phyloP scores from a whole-genome alignment of 2,888 invertebrate species.

The Argyresthia goedartella region DNA sequence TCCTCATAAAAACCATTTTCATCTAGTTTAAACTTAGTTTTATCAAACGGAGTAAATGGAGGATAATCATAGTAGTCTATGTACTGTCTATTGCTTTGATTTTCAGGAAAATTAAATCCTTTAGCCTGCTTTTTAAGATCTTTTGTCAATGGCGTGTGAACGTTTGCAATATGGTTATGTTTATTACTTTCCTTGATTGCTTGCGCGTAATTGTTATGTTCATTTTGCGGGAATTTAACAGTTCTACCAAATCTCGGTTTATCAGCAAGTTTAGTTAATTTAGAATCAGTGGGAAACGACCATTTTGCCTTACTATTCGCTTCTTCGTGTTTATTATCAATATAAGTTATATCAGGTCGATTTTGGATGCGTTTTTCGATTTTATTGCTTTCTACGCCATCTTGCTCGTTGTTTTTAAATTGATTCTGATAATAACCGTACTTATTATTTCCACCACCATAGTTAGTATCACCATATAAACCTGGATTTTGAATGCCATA shows the following conservation, averaged over 20 bases:
- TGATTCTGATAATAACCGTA: slow-evolving; percentile 6
- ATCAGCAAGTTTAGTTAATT: slow-evolving; percentile 3
- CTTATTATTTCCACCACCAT: slow-evolving; percentile 1
- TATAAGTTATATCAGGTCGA: slow-evolving; percentile 21
- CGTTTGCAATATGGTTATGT: neutral
- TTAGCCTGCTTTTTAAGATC: slow-evolving; percentile 10
- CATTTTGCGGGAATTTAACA: slow-evolving; percentile 21
- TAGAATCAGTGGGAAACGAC: slow-evolving; percentile 31
- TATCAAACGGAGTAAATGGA: slow-evolving; percentile 27
- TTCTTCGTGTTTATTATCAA: slow-evolving; percentile 15
- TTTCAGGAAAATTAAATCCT: slow-evolving; percentile 29
- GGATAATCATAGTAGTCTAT: slow-evolving; percentile 12
- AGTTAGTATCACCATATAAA: neutral
- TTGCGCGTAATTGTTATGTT: neutral
- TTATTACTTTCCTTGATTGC: too few relatives aligned
- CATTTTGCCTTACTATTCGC: slow-evolving; percentile 25
- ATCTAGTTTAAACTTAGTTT: slow-evolving; percentile 11
- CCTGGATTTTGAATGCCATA: slow-evolving; percentile 8
- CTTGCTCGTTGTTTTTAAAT: slow-evolving; percentile 21
- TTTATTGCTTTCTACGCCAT: slow-evolving; percentile 13
- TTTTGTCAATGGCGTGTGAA: neutral
- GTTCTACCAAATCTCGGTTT: slow-evolving; percentile 16
- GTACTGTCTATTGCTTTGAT: slow-evolving; percentile 15
- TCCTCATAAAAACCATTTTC: slow-evolving; percentile 6
- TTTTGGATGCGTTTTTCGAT: slow-evolving; percentile 48